Conservation (phyloP, 2,113 vertebrate genomes). For the Mormoops blainvillei region DNA sequence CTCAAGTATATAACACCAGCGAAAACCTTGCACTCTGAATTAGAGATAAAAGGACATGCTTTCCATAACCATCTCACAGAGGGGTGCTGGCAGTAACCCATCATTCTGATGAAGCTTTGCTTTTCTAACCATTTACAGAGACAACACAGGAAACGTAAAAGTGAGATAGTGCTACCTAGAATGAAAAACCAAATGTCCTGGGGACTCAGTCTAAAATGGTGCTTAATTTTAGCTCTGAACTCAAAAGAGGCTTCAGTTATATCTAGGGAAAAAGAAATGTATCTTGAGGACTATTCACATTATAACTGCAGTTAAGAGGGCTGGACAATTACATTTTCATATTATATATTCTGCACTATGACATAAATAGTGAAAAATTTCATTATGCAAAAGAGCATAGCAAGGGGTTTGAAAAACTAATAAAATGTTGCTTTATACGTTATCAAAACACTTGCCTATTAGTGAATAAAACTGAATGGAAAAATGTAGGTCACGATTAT, state of each 20-base stretch:
- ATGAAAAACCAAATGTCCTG: slow-evolving; percentile 52
- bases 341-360: slow-evolving; percentile 43
- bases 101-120: slow-evolving; percentile 55
- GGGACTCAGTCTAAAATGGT: slow-evolving; percentile 42
- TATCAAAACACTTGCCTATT: slow-evolving; percentile 59
- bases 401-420: slow-evolving; percentile 64
- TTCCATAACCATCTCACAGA: slow-evolving; percentile 66
- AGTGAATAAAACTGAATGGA: slow-evolving; percentile 56
- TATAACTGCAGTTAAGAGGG: slow-evolving; percentile 53
- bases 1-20: slow-evolving; percentile 38
- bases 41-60: slow-evolving; percentile 43
- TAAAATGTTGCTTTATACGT: slow-evolving; percentile 39
- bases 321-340: slow-evolving; percentile 56
- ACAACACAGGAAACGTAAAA: slow-evolving; percentile 67
- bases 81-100: slow-evolving; percentile 46
- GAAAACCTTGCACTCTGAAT: slow-evolving; percentile 49
- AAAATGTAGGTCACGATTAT: slow-evolving; percentile 49
- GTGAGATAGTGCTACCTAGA: slow-evolving; percentile 50
- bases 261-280: slow-evolving; percentile 37
- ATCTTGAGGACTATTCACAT: slow-evolving; percentile 45
- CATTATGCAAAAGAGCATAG: slow-evolving; percentile 53
- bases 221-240: slow-evolving; percentile 58
- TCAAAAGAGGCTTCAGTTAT: slow-evolving; percentile 44
- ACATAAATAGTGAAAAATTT: slow-evolving; percentile 51
- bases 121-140: slow-evolving; percentile 61